Evolutionary conservation across 2,888 invertebrate genomes (phyloP), one percentile per base, ranked within the genome.

Genomic region (Drosophila borborema): DNA sequence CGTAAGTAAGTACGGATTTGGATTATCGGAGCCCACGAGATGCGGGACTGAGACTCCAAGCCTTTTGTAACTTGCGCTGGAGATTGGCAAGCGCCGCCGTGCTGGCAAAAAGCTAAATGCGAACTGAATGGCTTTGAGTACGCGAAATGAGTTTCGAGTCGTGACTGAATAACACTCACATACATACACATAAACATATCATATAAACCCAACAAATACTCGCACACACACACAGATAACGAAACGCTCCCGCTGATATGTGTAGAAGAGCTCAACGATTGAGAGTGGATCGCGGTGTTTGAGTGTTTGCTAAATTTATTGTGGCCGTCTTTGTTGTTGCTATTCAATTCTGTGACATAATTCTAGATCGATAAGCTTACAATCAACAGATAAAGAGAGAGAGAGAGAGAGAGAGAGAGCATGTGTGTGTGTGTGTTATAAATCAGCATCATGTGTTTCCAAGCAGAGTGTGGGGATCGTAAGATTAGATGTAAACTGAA

Each of bases 81-180:
- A 74, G 53, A 59, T 66, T 64, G 43, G 59, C 72, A 75, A 86
- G 72, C 69, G 77, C 81, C 72, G 72, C 77, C 86, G 88, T 77
- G 74, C 88, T 77, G 83, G 80, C 88, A 72, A 86, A 84, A 82
- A 71, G 81, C 85, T 76, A 61, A 84, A 82, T 82, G 85, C 76
- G 71, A 84, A 84, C 85, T 80, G 85, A 74, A 72, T 61, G 61
- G 45, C 55, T 46, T 56, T 67, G 72, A 70, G 80, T 70, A 66
- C 51, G 72, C 74, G 74, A 84, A 71, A 64, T 51, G 51, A 73
- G 72, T 48, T 76, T 64, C 67, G 74, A 79, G 72, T 80, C 70
- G 64, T 63, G 64, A 56, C 72, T 51, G 72, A 77, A 72, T 72
- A 70, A 46, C 64, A 79, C 75, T 71, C 70, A 71, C 65, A 77